Conservation (phyloP, 2,797 vertebrate species). For the Lutra lutra region DNA sequence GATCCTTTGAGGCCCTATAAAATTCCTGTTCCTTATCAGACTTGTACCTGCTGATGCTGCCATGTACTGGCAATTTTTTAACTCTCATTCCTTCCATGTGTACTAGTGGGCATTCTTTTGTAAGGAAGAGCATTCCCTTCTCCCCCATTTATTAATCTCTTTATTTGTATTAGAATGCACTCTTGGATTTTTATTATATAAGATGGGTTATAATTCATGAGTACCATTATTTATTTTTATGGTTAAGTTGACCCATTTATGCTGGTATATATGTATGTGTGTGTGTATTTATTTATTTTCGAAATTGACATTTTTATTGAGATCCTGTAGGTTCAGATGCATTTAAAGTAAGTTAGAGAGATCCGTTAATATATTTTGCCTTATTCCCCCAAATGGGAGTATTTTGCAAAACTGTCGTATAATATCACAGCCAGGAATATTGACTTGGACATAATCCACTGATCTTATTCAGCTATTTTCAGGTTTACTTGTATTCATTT, state of each 20-base stretch:
- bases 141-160: not conserved
- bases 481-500: not conserved
- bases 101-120: not conserved
- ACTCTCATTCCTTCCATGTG: not conserved
- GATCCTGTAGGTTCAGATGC: not conserved
- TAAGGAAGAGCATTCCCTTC: not conserved
- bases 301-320: not conserved
- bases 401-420: not conserved
- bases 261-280: not conserved
- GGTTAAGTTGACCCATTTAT: not conserved
- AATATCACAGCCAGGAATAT: not conserved
- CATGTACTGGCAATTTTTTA: not conserved
- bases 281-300: too few relatives aligned
- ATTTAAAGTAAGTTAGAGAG: not conserved
- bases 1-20: not conserved
- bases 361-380: not conserved
- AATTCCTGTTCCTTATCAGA: not conserved
- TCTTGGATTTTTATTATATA: not conserved
- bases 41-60: not conserved
- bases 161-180: not conserved
- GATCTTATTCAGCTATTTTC: not conserved
- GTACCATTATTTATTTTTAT: not conserved
- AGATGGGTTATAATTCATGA: not conserved
- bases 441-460: not conserved
- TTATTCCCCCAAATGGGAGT: not conserved